Evolutionary conservation across 1,140 invertebrate genomes (phyloP).

Genomic region (Meloidogyne hapla): DNA sequence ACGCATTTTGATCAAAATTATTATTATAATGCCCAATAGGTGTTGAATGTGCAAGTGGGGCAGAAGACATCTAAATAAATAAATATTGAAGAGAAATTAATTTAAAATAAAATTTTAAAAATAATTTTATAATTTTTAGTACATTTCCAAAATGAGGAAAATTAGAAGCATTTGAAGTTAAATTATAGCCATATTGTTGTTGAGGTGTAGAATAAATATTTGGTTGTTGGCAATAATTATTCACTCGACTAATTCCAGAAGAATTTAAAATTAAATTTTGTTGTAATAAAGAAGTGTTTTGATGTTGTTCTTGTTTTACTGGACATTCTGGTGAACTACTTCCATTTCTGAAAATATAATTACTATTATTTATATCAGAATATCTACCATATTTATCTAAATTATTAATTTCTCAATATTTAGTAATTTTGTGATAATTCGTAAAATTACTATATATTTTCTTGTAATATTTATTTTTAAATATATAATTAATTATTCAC

Average conservation of each 20-base stretch:
- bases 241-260: not conserved
- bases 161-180: not conserved
- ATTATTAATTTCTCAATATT: too few species aligned
- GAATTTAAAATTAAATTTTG: not conserved
- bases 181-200: not conserved
- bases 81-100: too few species aligned
- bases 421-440: too few species aligned
- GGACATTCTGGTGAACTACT: not conserved
- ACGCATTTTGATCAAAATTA: not conserved
- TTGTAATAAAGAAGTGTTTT: not conserved
- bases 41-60: slow-evolving; percentile 23
- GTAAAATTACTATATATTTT: too few species aligned
- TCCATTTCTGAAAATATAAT: not conserved
- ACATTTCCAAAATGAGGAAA: not conserved
- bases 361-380: too few species aligned
- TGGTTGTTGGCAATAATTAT: not conserved
- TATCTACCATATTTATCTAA: too few species aligned
- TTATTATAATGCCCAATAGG: not conserved
- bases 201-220: not conserved
- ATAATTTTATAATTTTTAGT: too few species aligned
- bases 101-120: not conserved
- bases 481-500: not conserved
- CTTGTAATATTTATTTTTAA: not conserved
- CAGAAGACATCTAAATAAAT: not conserved
- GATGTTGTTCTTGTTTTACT: not conserved